Percentiles rank a stretch among this genome's conserved stretches.
These are phyloP conservation scores for Eumeta japonica DNA, from an alignment of 1,140 invertebrate genomes.

Conservation along the genomic window DNA sequence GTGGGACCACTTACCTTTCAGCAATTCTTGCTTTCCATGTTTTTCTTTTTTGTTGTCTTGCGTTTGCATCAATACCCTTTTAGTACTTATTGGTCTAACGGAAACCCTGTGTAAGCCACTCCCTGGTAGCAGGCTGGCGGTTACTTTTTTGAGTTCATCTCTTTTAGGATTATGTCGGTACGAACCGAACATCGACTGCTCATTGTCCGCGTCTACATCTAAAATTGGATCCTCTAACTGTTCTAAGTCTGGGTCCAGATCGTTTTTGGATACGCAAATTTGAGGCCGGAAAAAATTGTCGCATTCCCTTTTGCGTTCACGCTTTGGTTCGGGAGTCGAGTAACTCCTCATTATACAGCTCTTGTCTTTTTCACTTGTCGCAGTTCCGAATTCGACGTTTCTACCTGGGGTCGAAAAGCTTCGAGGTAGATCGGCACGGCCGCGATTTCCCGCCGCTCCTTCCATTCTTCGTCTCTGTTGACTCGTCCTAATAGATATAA, in stretches of 20 bases:
- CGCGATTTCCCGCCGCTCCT: conserved; percentile 8
- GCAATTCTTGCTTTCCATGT: no score
- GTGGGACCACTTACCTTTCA: no score
- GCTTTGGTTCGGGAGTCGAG: conserved; percentile 40
- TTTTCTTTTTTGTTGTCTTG: no score
- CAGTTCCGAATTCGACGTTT: neutral
- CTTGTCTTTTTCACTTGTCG: conserved; percentile 17
- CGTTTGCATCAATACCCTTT: no score
- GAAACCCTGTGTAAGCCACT: conserved; percentile 39
- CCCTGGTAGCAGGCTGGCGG: conserved; percentile 34
- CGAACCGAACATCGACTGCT: conserved; percentile 23
- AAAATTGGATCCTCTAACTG: conserved; percentile 45
- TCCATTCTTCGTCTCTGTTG: conserved; percentile 39
- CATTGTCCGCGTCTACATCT: conserved; percentile 43
- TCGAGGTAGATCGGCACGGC: conserved; percentile 23
- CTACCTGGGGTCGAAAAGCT: conserved; percentile 37
- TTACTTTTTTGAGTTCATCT: conserved; percentile 32
- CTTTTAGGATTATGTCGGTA: conserved; percentile 28
- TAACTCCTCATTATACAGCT: conserved; percentile 35
- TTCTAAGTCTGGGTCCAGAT: conserved; percentile 46
- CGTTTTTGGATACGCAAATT: conserved; percentile 30
- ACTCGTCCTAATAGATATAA: conserved; percentile 40
- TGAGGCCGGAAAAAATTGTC: conserved; percentile 33
- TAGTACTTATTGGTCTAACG: conserved; percentile 33
- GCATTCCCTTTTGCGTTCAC: conserved; percentile 26